Percentiles rank a stretch among this genome's conserved stretches.
phyloP scores from a whole-genome alignment of 2,888 invertebrate species.

The Chirona hameri region DNA sequence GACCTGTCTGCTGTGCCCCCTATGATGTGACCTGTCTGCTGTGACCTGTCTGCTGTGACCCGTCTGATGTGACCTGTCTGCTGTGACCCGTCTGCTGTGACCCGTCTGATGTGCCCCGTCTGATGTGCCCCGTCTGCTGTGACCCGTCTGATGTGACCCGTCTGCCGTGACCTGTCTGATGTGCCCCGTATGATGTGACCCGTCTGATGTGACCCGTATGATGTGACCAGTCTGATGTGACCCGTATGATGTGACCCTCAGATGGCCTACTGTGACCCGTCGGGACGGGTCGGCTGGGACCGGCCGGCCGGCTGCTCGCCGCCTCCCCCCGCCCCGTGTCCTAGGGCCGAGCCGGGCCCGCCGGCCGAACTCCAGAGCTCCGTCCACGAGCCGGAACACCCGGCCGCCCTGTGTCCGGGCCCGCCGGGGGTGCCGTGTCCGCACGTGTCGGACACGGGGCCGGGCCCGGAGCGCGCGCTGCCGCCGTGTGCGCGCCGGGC shows the following conservation, averaged over 20 bases:
- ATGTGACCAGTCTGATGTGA: no score
- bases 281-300: neutral
- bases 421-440: slow-evolving; percentile 26
- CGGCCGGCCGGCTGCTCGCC: neutral
- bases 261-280: neutral
- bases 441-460: neutral
- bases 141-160: no score
- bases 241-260: neutral
- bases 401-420: neutral
- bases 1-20: no score
- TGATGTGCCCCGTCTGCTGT: no score
- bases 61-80: no score
- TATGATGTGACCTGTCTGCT: neutral
- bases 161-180: no score
- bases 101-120: no score
- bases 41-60: neutral
- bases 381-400: neutral
- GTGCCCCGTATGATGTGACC: no score
- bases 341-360: neutral
- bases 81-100: no score
- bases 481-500: neutral
- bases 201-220: no score
- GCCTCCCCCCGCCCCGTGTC: neutral
- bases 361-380: neutral
- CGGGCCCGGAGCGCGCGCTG: neutral